phyloP scores from a whole-genome alignment of 2,113 vertebrate genomes.

The Polypterus bichir region DNA sequence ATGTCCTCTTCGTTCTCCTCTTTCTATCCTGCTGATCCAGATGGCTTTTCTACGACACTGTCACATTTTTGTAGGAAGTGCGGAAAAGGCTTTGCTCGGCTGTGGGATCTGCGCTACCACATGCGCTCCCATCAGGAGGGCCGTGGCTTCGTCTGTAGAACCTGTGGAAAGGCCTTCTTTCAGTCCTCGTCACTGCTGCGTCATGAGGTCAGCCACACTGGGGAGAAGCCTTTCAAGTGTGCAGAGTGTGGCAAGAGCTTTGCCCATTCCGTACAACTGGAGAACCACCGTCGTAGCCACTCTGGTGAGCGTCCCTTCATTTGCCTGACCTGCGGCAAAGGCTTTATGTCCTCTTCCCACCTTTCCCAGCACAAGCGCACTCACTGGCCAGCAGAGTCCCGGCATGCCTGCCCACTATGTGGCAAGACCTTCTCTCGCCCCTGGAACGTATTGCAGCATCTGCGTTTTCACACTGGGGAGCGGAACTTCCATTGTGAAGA shows the following conservation, averaged over 20 bases:
- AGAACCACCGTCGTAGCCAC: slow-evolving; percentile 45
- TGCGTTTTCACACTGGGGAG: slow-evolving; percentile 42
- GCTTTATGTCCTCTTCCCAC: slow-evolving; percentile 45
- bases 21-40: too few species aligned
- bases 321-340: slow-evolving; percentile 41
- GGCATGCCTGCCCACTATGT: slow-evolving; percentile 32
- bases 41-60: too few species aligned
- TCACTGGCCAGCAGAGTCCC: slow-evolving; percentile 42
- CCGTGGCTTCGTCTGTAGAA: slow-evolving; percentile 27
- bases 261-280: slow-evolving; percentile 42
- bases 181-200: slow-evolving; percentile 41
- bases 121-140: not conserved
- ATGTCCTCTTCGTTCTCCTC: too few species aligned
- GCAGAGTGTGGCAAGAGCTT: slow-evolving; percentile 36
- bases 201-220: slow-evolving; percentile 48
- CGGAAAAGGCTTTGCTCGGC: slow-evolving; percentile 5
- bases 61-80: not conserved
- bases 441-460: slow-evolving; percentile 45
- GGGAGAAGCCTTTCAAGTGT: slow-evolving; percentile 45
- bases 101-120: slow-evolving; percentile 8
- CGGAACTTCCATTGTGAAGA: slow-evolving; percentile 47
- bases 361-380: slow-evolving; percentile 47
- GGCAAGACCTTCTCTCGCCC: slow-evolving; percentile 14
- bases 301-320: slow-evolving; percentile 42
- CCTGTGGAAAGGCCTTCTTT: slow-evolving; percentile 40